Percentiles rank a stretch among this genome's conserved stretches.
These are phyloP conservation scores for Drosophila fulvimacula DNA, from an alignment of 2,888 invertebrate species.

Conservation along the genomic window DNA sequence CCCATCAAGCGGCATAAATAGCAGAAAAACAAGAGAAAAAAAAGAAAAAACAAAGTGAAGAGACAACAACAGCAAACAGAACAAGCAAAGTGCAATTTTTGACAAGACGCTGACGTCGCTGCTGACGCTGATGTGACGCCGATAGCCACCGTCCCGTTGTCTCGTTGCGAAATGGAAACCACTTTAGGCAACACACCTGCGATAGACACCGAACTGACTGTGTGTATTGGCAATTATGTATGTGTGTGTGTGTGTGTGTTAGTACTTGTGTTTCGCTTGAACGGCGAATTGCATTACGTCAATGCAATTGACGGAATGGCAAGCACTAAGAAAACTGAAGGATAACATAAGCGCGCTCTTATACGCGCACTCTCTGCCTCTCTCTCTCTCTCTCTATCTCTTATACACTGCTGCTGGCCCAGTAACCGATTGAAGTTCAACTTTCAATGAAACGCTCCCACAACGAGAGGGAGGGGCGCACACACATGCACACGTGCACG, in stretches of 20 bases:
- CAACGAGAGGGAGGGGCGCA: background rate
- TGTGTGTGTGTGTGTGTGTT: conserved; percentile 17
- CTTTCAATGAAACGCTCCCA: conserved; percentile 44
- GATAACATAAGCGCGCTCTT: conserved; percentile 40
- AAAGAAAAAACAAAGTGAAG: conserved; percentile 54
- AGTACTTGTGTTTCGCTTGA: conserved; percentile 32
- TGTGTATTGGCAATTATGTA: conserved; percentile 25
- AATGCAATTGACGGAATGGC: conserved; percentile 61
- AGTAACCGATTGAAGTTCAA: conserved; percentile 55
- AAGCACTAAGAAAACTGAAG: conserved; percentile 47
- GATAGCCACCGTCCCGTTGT: conserved; percentile 17
- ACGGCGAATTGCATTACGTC: conserved; percentile 62
- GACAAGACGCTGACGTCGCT: conserved; percentile 48
- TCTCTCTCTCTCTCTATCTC: background rate
- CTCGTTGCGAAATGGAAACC: conserved; percentile 71
- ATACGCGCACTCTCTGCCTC: background rate
- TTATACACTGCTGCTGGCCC: conserved; percentile 32
- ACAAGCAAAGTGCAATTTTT: conserved; percentile 55
- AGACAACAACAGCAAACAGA: conserved; percentile 17
- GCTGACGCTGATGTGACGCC: conserved; percentile 56
- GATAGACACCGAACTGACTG: conserved; percentile 43
- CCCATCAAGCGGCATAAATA: conserved; percentile 56
- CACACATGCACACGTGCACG: too few relatives aligned
- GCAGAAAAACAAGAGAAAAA: conserved; percentile 25
- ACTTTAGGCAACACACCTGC: conserved; percentile 74